A percentile compares a stretch with the other conserved stretches of the same genome.
Evolutionary conservation across 2,797 vertebrate species (phyloP).

Genomic region (Rhinophrynus dorsalis): DNA sequence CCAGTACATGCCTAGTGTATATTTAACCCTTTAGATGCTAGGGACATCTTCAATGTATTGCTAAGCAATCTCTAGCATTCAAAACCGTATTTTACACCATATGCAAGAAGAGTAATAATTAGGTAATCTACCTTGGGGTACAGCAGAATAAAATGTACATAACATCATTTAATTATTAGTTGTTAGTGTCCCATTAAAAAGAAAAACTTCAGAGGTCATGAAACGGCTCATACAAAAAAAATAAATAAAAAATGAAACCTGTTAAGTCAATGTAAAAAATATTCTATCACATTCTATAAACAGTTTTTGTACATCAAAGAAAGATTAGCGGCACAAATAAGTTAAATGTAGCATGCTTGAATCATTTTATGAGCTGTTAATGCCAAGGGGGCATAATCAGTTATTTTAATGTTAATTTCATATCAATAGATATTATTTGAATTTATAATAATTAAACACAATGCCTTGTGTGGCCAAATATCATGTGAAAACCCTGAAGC

Average conservation of each 20-base stretch:
- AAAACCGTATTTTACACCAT: too few species aligned
- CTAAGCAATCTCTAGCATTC: too few species aligned
- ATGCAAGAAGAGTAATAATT: too few species aligned
- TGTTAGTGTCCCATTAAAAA: too few species aligned
- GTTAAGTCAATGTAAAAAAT: neutral
- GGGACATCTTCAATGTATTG: too few species aligned
- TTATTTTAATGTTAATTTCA: constrained; percentile 38
- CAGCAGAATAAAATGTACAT: too few species aligned
- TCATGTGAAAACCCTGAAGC: neutral
- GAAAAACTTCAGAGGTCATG: too few species aligned
- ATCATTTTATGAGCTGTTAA: constrained; percentile 21
- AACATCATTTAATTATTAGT: too few species aligned
- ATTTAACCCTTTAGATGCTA: too few species aligned
- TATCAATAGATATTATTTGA: constrained; percentile 36
- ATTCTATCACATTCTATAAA: constrained; percentile 29
- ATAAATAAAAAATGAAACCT: neutral
- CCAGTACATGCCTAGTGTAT: too few species aligned
- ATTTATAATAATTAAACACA: constrained; percentile 17
- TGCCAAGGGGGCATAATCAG: constrained; percentile 23
- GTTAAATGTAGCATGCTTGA: constrained; percentile 39
- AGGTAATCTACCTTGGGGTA: too few species aligned
- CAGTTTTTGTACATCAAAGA: neutral
- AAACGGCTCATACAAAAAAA: too few species aligned
- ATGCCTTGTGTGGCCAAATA: neutral
- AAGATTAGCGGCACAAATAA: neutral